phyloP scores from a whole-genome alignment of 1,140 invertebrate species.

The Pseudomyrmex dendroicus region DNA sequence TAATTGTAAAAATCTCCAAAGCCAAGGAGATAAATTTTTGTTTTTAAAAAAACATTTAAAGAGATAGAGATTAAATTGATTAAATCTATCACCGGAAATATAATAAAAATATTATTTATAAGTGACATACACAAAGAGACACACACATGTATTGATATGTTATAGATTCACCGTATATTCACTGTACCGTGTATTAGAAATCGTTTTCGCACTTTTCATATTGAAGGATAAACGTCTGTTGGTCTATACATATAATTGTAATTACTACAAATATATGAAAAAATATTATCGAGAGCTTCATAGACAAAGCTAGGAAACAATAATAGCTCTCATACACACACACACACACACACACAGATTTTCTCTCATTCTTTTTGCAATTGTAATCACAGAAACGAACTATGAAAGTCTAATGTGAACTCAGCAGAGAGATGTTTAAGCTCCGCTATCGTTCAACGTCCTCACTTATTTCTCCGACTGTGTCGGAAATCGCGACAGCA shows the following conservation, averaged over 20 bases:
- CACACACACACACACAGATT: neutral
- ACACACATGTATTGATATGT: slow-evolving; percentile 30
- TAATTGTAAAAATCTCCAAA: neutral
- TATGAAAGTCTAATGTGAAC: neutral
- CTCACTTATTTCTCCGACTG: slow-evolving; percentile 8
- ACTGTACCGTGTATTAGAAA: slow-evolving; percentile 13
- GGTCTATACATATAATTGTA: neutral
- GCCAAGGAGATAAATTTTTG: slow-evolving; percentile 10
- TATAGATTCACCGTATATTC: slow-evolving; percentile 22
- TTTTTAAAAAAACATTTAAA: neutral
- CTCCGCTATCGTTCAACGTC: neutral
- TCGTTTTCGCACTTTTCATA: slow-evolving; percentile 28
- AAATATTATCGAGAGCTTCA: slow-evolving; percentile 35
- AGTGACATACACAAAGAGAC: neutral
- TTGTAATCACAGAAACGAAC: neutral
- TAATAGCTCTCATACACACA: neutral
- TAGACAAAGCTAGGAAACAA: slow-evolving; percentile 34
- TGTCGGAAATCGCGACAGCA: neutral
- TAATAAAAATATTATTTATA: too few species aligned
- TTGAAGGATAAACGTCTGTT: neutral
- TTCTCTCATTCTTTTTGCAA: neutral
- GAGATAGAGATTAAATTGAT: neutral
- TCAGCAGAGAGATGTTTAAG: slow-evolving; percentile 27
- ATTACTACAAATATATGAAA: slow-evolving; percentile 14
- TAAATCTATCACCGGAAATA: too few species aligned